Evolutionary conservation across 1,140 invertebrate genomes (phyloP).

Genomic region (Antheraea mylitta): DNA sequence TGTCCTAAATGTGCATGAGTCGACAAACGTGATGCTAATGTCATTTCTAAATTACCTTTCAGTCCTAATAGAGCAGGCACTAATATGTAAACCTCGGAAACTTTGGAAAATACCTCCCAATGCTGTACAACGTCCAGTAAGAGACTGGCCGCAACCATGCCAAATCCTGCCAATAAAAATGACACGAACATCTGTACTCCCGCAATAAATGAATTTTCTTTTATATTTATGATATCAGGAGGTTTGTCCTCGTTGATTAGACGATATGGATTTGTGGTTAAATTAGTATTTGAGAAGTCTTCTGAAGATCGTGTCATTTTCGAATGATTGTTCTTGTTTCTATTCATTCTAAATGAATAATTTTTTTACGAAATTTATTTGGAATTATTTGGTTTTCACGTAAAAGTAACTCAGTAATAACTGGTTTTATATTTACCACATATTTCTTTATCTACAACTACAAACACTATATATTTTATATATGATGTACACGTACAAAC

Average conservation of each 20-base stretch:
- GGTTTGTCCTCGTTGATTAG: conserved; percentile 62
- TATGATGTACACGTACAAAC: too few species aligned
- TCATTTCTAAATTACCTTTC: conserved; percentile 99
- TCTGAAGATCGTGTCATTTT: conserved; percentile 48
- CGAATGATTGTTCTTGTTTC: conserved; percentile 58
- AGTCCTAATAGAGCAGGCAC: conserved; percentile 96
- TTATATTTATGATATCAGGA: conserved; percentile 56
- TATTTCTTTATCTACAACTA: too few species aligned
- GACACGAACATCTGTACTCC: conserved; percentile 93
- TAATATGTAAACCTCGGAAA: conserved; percentile 95
- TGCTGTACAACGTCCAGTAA: conserved; percentile 92
- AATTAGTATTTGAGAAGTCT: conserved; percentile 39
- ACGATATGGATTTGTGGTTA: conserved; percentile 43
- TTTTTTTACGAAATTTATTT: not conserved
- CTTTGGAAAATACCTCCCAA: conserved; percentile 91
- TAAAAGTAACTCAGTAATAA: not conserved
- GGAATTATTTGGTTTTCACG: not conserved
- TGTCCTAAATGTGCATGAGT: conserved; percentile 93
- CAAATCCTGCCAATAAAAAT: conserved; percentile 93
- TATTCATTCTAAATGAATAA: conserved; percentile 48
- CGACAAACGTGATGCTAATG: conserved; percentile 94
- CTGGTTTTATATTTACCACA: not conserved
- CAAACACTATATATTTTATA: too few species aligned
- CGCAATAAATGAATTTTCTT: conserved; percentile 81
- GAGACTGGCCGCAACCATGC: conserved; percentile 94